Evolutionary conservation across 2,797 vertebrate species (phyloP), one percentile per base, ranked within the genome.

Genomic region (Sebastes vulpes): DNA sequence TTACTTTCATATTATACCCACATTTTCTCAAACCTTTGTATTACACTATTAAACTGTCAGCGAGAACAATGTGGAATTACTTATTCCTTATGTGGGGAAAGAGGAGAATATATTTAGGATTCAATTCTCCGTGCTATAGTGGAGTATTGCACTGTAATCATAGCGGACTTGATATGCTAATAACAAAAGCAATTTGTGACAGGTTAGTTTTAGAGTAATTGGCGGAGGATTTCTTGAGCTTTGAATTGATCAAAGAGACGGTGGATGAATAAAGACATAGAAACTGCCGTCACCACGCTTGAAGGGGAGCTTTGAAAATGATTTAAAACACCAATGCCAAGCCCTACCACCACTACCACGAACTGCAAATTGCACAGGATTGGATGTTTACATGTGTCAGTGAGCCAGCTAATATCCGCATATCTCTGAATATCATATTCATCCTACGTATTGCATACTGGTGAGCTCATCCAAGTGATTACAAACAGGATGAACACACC

Each of bases 151-250:
- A 56, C 64, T 73, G 72, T 71, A 88, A 88, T 91, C 81, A 80
- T 29, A 80, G 81, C 35, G 4, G 74, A 72, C 75, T 81, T 72
- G 61, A 81, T 84, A 80, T 83, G 89, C 69, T 83, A 83, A 83
- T 80, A 82, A 83, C 77, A 81, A 83, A 91, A 83, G 83, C 82
- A 72, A 81, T 86, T 84, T 82, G 66, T 87, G 87, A 85, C 88
- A 89, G 89, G 86, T 89, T 76, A 66, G 78, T 88, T 87, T 88
- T 67, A 67, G 61, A 85, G 72, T 81, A 84, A 79, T 89, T 90
- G 78, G 68, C 65, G 77, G 46, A 29, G 54, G 72, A 83, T 86
- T 87, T 82, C 64, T 79, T 72, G 50, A 84, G 84, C 76, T 59
- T 65, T 72, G 28, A 88, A 77, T 60, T 76, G 78, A 93, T 92